Conservation (phyloP, 2,113 vertebrate genomes). For the Chloroceryle aenea region DNA sequence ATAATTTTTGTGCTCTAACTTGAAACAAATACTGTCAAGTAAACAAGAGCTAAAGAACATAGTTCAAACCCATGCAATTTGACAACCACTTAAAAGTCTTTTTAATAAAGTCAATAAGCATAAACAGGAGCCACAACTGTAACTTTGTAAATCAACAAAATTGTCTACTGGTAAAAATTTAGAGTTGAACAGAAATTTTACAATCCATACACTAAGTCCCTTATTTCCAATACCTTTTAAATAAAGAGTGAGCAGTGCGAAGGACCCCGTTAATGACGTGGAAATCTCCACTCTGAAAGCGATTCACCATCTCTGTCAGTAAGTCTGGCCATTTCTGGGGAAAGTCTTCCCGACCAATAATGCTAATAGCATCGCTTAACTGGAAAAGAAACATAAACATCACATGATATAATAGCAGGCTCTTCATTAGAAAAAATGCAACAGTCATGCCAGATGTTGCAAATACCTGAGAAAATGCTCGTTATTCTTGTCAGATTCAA, state of each 20-base stretch:
- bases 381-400: slow-evolving; percentile 34
- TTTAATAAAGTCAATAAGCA: not conserved
- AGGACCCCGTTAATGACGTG: slow-evolving; percentile 97
- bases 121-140: not conserved
- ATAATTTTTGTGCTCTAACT: not conserved
- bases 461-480: not conserved
- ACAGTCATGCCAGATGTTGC: not conserved
- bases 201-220: fast-evolving
- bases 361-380: slow-evolving; percentile 98
- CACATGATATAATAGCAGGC: not conserved
- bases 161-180: fast-evolving
- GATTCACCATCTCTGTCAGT: slow-evolving; percentile 95
- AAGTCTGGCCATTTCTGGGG: slow-evolving; percentile 98
- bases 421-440: not conserved
- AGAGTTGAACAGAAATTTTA: not conserved
- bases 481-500: not conserved
- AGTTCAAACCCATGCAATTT: not conserved
- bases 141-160: not conserved
- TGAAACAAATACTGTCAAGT: not conserved
- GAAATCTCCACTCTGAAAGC: slow-evolving; percentile 96
- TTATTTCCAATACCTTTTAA: slow-evolving; percentile 85
- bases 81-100: not conserved
- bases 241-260: slow-evolving; percentile 94
- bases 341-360: slow-evolving; percentile 96
- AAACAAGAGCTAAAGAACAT: not conserved